A percentile compares a stretch with the other conserved stretches of the same genome.
Evolutionary conservation across 2,888 invertebrate genomes (phyloP).

Genomic region (Nasonia oneida): DNA sequence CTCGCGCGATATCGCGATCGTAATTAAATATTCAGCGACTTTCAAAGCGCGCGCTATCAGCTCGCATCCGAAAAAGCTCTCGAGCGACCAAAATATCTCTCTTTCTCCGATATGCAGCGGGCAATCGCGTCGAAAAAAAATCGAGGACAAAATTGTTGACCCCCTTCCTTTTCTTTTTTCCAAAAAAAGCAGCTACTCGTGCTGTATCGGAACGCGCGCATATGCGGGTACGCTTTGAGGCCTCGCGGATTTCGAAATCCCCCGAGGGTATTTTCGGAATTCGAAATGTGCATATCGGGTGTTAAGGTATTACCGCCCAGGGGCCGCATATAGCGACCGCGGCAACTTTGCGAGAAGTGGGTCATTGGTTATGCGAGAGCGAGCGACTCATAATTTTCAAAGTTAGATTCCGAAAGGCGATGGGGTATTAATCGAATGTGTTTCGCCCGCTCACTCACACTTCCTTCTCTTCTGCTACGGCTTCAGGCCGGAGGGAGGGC

Average conservation of each 20-base stretch:
- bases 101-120: not conserved
- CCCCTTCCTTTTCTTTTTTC: not conserved
- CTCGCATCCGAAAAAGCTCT: not conserved
- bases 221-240: constrained; percentile 4
- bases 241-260: constrained; percentile 48
- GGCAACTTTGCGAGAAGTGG: constrained; percentile 49
- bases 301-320: constrained; percentile 56
- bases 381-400: constrained; percentile 51
- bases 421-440: constrained; percentile 44
- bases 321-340: constrained; percentile 3
- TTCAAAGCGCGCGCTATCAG: not conserved
- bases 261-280: constrained; percentile 52
- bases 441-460: not conserved
- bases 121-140: not conserved
- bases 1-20: not conserved
- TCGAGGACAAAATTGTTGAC: constrained; percentile 2
- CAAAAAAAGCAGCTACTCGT: not conserved
- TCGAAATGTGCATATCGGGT: constrained; percentile 56
- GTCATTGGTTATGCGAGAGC: constrained; percentile 51
- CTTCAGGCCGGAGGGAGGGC: not conserved
- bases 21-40: not conserved
- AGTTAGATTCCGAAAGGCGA: constrained; percentile 50
- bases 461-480: not conserved
- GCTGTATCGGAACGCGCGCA: not conserved
- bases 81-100: not conserved